A percentile compares a stretch with the other conserved stretches of the same genome.
Evolutionary conservation across 2,888 invertebrate species (phyloP).

Genomic region (Proisotoma minuta): DNA sequence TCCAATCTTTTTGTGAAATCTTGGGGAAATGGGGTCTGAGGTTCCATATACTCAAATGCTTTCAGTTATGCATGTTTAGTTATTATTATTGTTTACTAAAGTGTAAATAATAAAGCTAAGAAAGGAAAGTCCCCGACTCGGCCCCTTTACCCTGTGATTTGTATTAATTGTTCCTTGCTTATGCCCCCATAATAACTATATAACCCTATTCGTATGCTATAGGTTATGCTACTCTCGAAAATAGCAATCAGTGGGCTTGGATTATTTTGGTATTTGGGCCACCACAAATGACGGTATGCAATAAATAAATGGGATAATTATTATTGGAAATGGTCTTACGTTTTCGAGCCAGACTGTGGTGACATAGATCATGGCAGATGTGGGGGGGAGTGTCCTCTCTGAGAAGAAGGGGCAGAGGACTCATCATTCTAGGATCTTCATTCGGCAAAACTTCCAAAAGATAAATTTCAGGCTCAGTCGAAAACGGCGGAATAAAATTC

Average conservation of each 20-base stretch:
- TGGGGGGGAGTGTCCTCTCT: conserved; percentile 47
- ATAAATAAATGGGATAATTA: no score
- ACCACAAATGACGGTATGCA: no score
- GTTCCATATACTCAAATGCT: background rate
- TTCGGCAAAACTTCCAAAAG: conserved; percentile 49
- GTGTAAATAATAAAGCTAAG: background rate
- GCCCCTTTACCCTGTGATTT: no score
- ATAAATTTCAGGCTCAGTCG: conserved; percentile 50
- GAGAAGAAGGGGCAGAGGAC: conserved; percentile 46
- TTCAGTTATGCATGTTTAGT: background rate
- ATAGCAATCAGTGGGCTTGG: no score
- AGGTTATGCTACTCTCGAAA: no score
- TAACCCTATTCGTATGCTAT: no score
- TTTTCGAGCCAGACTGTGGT: conserved; percentile 47
- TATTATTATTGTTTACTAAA: background rate
- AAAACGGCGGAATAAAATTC: conserved; percentile 54
- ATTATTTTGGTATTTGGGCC: no score
- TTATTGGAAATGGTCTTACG: conserved; percentile 42
- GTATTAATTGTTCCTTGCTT: no score
- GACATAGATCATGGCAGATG: conserved; percentile 47
- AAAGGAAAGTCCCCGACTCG: no score
- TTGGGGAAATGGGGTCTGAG: background rate
- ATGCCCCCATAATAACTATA: no score
- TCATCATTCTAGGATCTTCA: conserved; percentile 46
- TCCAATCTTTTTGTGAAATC: no score